phyloP scores from a whole-genome alignment of 2,113 vertebrate genomes.

The Catharus fuscescens region DNA sequence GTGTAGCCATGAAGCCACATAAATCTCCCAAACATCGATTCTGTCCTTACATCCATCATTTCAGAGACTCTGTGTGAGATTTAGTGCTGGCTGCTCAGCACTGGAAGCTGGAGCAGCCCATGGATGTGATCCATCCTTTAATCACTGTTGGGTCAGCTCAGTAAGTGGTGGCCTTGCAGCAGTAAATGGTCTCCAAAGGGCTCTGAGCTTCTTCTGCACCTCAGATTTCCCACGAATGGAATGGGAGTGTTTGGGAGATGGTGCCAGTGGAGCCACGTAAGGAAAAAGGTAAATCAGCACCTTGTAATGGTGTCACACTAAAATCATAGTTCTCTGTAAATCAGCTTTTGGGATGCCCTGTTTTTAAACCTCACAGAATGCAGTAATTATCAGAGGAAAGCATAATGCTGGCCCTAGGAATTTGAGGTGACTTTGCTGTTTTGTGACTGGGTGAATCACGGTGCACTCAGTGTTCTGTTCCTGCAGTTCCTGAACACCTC shows the following conservation, averaged over 20 bases:
- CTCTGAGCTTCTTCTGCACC: neutral
- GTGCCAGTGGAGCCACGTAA: neutral
- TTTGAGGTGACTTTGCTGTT: neutral
- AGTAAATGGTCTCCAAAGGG: neutral
- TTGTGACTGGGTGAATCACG: neutral
- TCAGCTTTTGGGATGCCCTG: neutral
- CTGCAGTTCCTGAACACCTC: neutral
- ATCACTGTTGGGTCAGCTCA: neutral
- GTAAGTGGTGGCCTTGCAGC: neutral
- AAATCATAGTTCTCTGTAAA: neutral
- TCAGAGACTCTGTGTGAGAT: neutral
- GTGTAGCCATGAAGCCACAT: neutral
- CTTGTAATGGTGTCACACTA: neutral
- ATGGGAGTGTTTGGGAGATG: neutral
- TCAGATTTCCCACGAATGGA: fast-evolving
- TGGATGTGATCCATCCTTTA: neutral
- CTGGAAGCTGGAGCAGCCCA: neutral
- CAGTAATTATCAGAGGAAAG: neutral
- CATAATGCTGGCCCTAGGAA: neutral
- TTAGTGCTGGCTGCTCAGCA: neutral
- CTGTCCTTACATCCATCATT: neutral
- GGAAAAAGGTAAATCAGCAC: neutral
- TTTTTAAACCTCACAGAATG: neutral
- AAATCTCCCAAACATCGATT: neutral
- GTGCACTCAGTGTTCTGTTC: neutral